Conservation (phyloP, 2,113 vertebrate species). For the Hyla sarda region DNA sequence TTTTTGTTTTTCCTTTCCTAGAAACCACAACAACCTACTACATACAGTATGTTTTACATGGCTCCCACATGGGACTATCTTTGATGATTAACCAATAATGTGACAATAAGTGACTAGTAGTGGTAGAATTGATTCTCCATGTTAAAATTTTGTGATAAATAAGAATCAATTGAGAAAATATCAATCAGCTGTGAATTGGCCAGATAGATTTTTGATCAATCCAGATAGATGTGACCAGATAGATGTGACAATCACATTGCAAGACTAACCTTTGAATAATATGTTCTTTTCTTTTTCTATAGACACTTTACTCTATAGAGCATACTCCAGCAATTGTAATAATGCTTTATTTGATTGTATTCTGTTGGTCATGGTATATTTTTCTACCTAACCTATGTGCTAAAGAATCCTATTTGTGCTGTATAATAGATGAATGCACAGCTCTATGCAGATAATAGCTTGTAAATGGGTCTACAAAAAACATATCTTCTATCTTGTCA, state of each 20-base stretch:
- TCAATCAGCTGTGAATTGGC: neutral
- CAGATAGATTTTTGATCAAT: neutral
- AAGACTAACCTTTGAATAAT: neutral
- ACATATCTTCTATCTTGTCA: constrained; percentile 9
- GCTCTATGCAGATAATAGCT: neutral
- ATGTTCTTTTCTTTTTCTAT: neutral
- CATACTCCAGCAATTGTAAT: neutral
- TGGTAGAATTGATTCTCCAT: neutral
- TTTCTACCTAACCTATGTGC: neutral
- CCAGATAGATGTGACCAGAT: neutral
- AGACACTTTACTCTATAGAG: neutral
- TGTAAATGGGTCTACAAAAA: constrained; percentile 15
- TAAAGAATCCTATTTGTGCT: neutral
- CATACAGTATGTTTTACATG: no score
- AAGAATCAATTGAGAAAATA: neutral
- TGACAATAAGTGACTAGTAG: no score
- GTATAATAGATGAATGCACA: neutral
- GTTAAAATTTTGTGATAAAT: neutral
- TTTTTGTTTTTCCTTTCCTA: no score
- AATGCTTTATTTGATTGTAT: neutral
- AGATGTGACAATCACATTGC: neutral
- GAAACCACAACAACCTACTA: no score
- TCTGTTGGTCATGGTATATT: neutral
- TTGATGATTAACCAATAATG: neutral
- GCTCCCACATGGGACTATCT: neutral